Conservation (phyloP, 2,888 invertebrate species). For the Lycocerus yunnanus region DNA sequence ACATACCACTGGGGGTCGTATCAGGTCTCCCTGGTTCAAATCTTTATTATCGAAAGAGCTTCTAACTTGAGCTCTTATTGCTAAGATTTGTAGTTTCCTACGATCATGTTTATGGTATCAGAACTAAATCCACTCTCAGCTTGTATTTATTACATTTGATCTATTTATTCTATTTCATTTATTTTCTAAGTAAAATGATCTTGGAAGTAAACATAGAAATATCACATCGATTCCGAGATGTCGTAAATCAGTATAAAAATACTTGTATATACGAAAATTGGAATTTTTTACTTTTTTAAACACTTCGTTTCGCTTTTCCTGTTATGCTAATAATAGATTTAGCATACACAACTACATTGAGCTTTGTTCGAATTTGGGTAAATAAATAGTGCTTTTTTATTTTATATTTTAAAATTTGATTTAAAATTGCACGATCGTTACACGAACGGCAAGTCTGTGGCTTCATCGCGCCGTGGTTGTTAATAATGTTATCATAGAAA, state of each 20-base stretch:
- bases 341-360: background rate
- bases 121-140: slow-evolving; percentile 1
- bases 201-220: background rate
- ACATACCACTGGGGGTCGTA: slow-evolving; percentile 41
- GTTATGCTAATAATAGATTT: background rate
- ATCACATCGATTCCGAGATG: background rate
- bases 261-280: background rate
- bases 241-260: background rate
- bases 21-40: slow-evolving; percentile 41
- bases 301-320: background rate
- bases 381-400: background rate
- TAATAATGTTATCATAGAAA: background rate
- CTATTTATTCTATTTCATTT: slow-evolving; percentile 2
- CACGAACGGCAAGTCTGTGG: no score
- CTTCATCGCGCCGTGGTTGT: background rate
- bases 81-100: slow-evolving; percentile 3
- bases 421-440: no score
- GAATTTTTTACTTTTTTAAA: background rate
- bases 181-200: background rate
- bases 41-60: slow-evolving; percentile 39
- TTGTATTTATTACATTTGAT: slow-evolving; percentile 5
- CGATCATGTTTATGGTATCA: slow-evolving; percentile 4
- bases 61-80: slow-evolving; percentile 45
- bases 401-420: background rate
- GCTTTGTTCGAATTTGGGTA: background rate